These are phyloP conservation scores for Scaptomyza caliginosa DNA, from an alignment of 2,888 invertebrate species.

Conservation along the genomic window DNA sequence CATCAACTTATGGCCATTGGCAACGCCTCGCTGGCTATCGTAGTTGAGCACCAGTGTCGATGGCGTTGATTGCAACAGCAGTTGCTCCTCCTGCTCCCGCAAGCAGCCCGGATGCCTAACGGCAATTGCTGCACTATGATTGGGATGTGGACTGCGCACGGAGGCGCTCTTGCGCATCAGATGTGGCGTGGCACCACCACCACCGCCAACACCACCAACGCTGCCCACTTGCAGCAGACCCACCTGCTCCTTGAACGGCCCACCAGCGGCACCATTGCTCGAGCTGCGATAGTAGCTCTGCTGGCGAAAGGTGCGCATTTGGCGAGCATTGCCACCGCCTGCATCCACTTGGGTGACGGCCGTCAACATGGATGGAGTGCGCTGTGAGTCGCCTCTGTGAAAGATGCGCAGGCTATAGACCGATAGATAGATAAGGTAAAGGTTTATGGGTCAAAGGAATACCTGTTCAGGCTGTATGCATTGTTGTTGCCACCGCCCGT, in stretches of 20 bases:
- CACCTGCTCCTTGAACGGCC: slow-evolving; percentile 75
- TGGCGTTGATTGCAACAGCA: slow-evolving; percentile 55
- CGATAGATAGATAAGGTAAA: background rate
- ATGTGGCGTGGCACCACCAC: slow-evolving; percentile 51
- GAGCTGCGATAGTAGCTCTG: slow-evolving; percentile 80
- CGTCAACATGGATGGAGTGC: slow-evolving; percentile 83
- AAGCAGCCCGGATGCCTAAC: slow-evolving; percentile 58
- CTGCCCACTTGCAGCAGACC: slow-evolving; percentile 71
- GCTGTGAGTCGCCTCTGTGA: slow-evolving; percentile 82
- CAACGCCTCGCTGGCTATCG: slow-evolving; percentile 65
- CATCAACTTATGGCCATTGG: slow-evolving; percentile 57
- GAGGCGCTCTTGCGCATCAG: slow-evolving; percentile 67
- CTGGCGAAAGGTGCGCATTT: slow-evolving; percentile 80
- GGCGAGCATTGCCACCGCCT: slow-evolving; percentile 74
- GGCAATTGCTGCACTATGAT: slow-evolving; percentile 46
- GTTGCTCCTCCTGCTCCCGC: slow-evolving; percentile 59
- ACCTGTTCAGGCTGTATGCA: slow-evolving; percentile 82
- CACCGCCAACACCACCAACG: slow-evolving; percentile 11
- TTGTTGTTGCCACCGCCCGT: slow-evolving; percentile 77
- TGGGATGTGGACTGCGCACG: slow-evolving; percentile 63
- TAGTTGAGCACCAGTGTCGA: slow-evolving; percentile 72
- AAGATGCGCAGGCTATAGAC: background rate
- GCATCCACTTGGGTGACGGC: slow-evolving; percentile 83
- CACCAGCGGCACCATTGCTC: slow-evolving; percentile 64
- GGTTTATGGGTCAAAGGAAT: background rate